phyloP scores from a whole-genome alignment of 2,113 vertebrate species.

The Falcunculus frontatus region DNA sequence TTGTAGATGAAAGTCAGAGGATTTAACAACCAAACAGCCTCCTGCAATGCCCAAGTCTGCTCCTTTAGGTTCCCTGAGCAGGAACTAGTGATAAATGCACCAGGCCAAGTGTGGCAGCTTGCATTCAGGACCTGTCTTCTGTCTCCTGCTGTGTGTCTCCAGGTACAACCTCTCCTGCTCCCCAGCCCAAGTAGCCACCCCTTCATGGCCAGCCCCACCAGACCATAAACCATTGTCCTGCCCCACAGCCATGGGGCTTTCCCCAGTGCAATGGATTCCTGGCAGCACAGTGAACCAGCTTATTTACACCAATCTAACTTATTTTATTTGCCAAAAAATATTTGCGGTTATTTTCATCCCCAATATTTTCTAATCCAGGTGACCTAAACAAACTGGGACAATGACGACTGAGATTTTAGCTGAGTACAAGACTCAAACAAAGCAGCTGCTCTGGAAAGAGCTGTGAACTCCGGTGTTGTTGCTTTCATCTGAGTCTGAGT shows the following conservation, averaged over 20 bases:
- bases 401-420: background rate
- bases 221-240: fast-evolving
- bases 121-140: background rate
- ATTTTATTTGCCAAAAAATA: background rate
- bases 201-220: background rate
- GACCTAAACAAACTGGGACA: background rate
- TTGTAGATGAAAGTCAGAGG: background rate
- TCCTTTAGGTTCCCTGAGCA: background rate
- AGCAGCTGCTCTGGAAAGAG: background rate
- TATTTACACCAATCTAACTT: background rate
- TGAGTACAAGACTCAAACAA: background rate
- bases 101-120: background rate
- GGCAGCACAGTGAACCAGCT: background rate
- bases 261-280: background rate
- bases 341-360: background rate
- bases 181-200: background rate
- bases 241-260: background rate
- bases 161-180: background rate
- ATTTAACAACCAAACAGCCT: background rate
- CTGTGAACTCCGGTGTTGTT: background rate
- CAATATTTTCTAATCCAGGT: background rate
- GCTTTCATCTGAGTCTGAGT: background rate
- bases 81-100: background rate
- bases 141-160: background rate
- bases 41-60: background rate